These are phyloP conservation scores for Antedon mediterranea DNA, from an alignment of 53 echinoderm and acorn worm genomes.

Conservation along the genomic window DNA sequence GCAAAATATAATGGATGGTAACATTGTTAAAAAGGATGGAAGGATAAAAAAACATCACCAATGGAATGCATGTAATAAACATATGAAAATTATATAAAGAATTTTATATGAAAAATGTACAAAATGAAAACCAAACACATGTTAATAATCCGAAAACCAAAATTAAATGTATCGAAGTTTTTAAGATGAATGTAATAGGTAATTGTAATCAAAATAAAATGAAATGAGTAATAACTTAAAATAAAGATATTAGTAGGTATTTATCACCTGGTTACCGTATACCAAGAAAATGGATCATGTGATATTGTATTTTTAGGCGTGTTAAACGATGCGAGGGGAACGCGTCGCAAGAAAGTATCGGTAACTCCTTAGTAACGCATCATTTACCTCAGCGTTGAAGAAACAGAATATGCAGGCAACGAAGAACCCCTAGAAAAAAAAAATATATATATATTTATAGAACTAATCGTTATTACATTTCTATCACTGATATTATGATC, in stretches of 20 bases:
- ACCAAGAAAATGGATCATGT: background rate
- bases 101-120: too few species aligned
- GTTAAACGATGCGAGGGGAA: conserved; percentile 48
- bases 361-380: conserved; percentile 72
- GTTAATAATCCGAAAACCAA: too few species aligned
- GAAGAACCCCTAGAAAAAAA: conserved; percentile 72
- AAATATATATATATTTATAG: conserved; percentile 10
- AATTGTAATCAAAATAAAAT: background rate
- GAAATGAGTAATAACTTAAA: background rate
- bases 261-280: background rate
- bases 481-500: too few species aligned
- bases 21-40: too few species aligned
- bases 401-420: conserved; percentile 99
- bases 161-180: too few species aligned
- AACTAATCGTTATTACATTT: too few species aligned
- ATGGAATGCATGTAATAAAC: too few species aligned
- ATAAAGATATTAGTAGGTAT: background rate
- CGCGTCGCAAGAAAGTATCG: conserved; percentile 78
- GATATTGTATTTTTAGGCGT: conserved; percentile 5
- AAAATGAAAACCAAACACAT: too few species aligned
- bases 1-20: too few species aligned
- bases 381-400: conserved; percentile 99
- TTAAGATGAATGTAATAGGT: too few species aligned
- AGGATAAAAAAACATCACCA: too few species aligned
- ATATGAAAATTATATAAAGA: too few species aligned